These are phyloP conservation scores for Chamaea fasciata DNA, from an alignment of 2,113 vertebrate species.

Conservation along the genomic window DNA sequence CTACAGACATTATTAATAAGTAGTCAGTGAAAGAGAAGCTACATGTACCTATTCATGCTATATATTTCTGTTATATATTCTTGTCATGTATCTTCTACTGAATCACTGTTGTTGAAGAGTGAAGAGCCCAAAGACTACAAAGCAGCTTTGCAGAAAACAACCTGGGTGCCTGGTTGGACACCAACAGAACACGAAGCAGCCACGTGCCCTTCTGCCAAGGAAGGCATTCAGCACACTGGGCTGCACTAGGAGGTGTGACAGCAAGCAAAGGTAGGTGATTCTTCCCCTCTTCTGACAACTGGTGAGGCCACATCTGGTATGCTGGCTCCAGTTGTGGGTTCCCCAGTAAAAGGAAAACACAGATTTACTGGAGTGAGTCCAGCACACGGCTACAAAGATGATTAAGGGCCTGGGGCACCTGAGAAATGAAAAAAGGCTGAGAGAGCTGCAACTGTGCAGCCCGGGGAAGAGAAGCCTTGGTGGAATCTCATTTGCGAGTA, in stretches of 20 bases:
- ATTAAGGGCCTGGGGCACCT: neutral
- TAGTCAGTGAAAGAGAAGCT: neutral
- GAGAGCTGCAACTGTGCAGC: neutral
- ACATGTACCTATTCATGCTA: neutral
- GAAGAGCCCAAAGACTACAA: neutral
- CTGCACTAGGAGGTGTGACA: neutral
- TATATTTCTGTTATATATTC: neutral
- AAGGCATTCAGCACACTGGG: neutral
- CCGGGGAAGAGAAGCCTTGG: accelerated
- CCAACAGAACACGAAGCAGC: neutral
- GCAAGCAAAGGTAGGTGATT: neutral
- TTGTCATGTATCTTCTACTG: neutral
- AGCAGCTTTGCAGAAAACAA: neutral
- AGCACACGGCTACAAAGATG: accelerated
- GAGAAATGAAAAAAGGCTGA: neutral
- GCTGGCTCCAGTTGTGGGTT: neutral
- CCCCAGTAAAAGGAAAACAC: neutral
- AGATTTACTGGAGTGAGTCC: neutral
- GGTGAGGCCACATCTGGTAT: neutral
- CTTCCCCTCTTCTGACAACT: neutral
- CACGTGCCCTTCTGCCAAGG: neutral
- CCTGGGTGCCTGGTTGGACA: neutral
- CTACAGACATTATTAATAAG: neutral
- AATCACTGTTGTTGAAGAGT: neutral
- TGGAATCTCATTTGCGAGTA: neutral